Base-by-base conservation (phyloP, 2,888 invertebrate genomes). In the Diarsia brunnea region DNA sequence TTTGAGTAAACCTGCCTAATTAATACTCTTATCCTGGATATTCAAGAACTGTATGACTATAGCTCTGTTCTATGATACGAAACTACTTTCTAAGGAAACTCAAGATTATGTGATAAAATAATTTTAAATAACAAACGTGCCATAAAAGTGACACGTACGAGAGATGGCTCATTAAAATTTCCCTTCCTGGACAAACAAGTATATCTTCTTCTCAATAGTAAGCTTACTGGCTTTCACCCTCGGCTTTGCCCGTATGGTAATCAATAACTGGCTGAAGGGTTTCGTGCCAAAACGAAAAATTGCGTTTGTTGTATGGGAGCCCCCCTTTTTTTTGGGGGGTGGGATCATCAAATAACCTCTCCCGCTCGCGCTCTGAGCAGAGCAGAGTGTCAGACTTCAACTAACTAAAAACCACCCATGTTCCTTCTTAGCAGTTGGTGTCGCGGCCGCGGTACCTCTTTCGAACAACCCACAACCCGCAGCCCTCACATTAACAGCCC, bases 111-210 rank as follows among this genome's bases (percentile, higher is more conserved):
- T 31, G 5, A 69, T 45, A 45, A 72, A 71, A 45, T 31, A 69
- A 69, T 47, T 45, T 38, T 4, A 66, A 24, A 24, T 53, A 60
- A 38, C 51, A 51, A 66, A 66, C 21, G 2, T 16, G 11, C 16
- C 45, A 61, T 49, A 65, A 65, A 66, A 74, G 10, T 49, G 38
- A 31, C 55, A 76, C 47, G 16, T 49, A 21, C 19, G 21, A 24
- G 21, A 24, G 16, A 43, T 19, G 7, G 49, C 69, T 68, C 67
- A 64, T 68, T 53, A 75, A 70, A 45, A 60, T 55, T 7, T 72
- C 55, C 38, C n/a, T 81, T 81, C 60, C 64, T 72, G 49, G 43
- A 51, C 3, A 27, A 12, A 81, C 72, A 7, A 66, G 77, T 61
- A 64, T 53, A 72, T 66, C 63, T 51, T 66, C 64, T 71, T 66